Evolutionary conservation across 2,888 invertebrate species (phyloP).

Genomic region (Ophonus ardosiacus): DNA sequence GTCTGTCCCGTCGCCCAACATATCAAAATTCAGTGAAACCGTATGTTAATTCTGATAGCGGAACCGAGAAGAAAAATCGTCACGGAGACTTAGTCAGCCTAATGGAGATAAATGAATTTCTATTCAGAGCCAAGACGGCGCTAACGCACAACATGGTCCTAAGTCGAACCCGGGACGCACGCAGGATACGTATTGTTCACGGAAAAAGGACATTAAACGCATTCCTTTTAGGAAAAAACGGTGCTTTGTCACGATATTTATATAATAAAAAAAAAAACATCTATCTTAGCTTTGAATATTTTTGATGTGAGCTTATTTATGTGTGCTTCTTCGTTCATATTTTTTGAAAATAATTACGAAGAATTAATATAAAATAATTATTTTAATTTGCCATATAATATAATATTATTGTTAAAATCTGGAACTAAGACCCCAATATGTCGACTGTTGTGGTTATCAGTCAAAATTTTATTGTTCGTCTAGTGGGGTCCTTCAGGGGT

Average conservation of each 20-base stretch:
- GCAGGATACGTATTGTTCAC: not conserved
- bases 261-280: not conserved
- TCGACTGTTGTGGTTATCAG: no score
- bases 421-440: no score
- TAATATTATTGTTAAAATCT: no score
- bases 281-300: no score
- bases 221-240: not conserved
- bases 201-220: not conserved
- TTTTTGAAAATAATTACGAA: no score
- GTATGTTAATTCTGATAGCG: conserved; percentile 24
- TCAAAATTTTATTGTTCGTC: no score
- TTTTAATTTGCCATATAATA: no score
- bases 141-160: not conserved
- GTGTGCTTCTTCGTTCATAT: no score
- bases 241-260: not conserved
- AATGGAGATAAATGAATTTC: conserved; percentile 51
- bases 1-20: not conserved
- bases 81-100: conserved; percentile 16
- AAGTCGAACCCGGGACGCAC: conserved; percentile 2
- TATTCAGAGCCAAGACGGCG: not conserved
- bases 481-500: no score
- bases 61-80: conserved; percentile 30
- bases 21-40: conserved; percentile 41
- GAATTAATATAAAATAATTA: no score
- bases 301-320: no score